phyloP scores from a whole-genome alignment of 2,113 vertebrate genomes.

The Alosa alosa region DNA sequence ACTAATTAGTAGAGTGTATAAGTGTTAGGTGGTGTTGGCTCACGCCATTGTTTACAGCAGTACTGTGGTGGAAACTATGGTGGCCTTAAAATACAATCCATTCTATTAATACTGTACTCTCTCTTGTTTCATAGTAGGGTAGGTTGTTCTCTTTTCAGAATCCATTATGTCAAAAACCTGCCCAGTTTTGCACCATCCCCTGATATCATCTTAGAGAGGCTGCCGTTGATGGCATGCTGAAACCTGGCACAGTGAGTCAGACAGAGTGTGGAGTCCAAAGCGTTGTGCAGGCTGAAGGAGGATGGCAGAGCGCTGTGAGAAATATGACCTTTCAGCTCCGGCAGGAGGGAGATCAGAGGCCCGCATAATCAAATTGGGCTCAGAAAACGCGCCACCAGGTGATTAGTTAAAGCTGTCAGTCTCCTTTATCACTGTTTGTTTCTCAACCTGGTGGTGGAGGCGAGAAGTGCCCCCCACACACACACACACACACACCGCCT shows the following conservation, averaged over 20 bases:
- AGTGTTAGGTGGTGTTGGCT: not conserved
- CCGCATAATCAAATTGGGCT: not conserved
- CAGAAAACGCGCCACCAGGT: not conserved
- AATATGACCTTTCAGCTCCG: not conserved
- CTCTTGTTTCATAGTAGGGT: not conserved
- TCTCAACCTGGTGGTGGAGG: not conserved
- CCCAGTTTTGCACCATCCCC: not conserved
- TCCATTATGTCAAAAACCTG: not conserved
- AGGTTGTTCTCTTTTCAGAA: not conserved
- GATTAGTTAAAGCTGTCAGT: conserved; percentile 6
- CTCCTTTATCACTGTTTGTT: not conserved
- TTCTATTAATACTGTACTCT: not conserved
- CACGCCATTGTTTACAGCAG: not conserved
- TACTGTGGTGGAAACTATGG: not conserved
- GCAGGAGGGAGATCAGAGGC: not conserved
- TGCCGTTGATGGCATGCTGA: not conserved
- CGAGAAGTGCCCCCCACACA: not conserved
- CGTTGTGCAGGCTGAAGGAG: not conserved
- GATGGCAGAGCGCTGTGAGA: not conserved
- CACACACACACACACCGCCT: not conserved
- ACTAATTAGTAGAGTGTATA: not conserved
- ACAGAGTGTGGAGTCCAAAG: not conserved
- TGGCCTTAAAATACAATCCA: not conserved
- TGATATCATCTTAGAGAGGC: not conserved
- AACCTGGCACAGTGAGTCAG: not conserved